A percentile compares a stretch with the other conserved stretches of the same genome.
These are phyloP conservation scores for Sycobia sp. DNA, from an alignment of 1,140 invertebrate genomes.

Conservation along the genomic window DNA sequence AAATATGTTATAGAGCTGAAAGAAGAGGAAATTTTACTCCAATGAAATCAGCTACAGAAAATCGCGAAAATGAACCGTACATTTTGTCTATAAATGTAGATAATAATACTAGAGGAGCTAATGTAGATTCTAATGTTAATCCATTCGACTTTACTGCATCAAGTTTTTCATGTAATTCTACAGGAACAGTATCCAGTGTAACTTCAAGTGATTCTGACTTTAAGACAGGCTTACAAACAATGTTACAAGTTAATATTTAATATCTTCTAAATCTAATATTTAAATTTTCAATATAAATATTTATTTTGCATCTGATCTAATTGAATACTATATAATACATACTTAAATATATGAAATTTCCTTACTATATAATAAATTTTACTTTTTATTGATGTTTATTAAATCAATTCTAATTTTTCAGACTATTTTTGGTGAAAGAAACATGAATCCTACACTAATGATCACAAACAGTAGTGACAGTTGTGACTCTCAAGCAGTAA, in stretches of 20 bases:
- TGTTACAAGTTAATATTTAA: constrained; percentile 15
- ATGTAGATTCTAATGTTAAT: neutral
- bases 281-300: no score
- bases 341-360: neutral
- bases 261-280: neutral
- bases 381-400: constrained; percentile 5
- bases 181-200: neutral
- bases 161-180: constrained; percentile 11
- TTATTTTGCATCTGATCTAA: no score
- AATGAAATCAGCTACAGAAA: constrained; percentile 7
- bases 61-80: constrained; percentile 4
- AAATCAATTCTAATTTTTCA: no score
- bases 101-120: neutral
- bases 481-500: neutral
- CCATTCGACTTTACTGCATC: neutral
- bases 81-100: constrained; percentile 1
- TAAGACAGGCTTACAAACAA: neutral
- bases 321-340: no score
- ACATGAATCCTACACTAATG: neutral
- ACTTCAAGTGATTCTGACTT: constrained; percentile 3
- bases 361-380: no score
- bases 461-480: constrained; percentile 9
- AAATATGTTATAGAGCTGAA: constrained; percentile 24
- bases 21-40: constrained; percentile 21
- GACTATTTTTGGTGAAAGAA: no score